Evolutionary conservation across 2,797 vertebrate genomes (phyloP), one percentile per base, ranked within the genome.

Genomic region (Sibirionetta formosa): DNA sequence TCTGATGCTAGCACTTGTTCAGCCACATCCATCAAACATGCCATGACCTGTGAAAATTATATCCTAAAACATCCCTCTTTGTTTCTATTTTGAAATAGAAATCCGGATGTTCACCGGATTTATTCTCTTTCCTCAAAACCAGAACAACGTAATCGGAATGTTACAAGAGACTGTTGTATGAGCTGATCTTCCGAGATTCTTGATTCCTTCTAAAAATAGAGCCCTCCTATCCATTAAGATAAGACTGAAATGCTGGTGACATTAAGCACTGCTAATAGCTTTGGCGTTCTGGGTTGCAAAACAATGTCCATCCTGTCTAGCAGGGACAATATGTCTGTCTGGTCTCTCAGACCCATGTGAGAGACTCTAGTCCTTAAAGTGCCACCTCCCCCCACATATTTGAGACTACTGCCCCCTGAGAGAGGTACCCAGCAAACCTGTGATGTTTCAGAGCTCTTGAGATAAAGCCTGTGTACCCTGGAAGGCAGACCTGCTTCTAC

Each of bases 131-230:
- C 51, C 27, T 90, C 36, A 22, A 63, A 93, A 31, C 53, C 44
- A 57, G 50, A 91, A 38, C n/a, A 70, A 50, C 23, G 17, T 58
- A 75, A 68, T 29, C 57, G 75, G 36, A 72, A 57, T 50, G 46
- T 13, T 84, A 48, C 11, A 78, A 48, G 44, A 93, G 88, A 86
- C 24, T 19, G 26, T 35, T 50, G 14, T 82, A 85, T 83, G 36
- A 92, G 31, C 44, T 40, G 88, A 64, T 92, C 63, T 81, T 65
- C 75, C 58, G 57, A 75, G 81, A 68, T 94, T 82, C 50, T 40
- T 85, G 78, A 27, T 54, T 78, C 57, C 54, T 87, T 96, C 86
- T 92, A 94, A 95, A 95, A 95, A 93, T 75, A 94, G 72, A 19
- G 18, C 50, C 31, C 68, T 63, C 27, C 83, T 89, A 54, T 80